Base-by-base conservation (phyloP, 2,113 vertebrate species). In the Chascanopsetta lugubris region DNA sequence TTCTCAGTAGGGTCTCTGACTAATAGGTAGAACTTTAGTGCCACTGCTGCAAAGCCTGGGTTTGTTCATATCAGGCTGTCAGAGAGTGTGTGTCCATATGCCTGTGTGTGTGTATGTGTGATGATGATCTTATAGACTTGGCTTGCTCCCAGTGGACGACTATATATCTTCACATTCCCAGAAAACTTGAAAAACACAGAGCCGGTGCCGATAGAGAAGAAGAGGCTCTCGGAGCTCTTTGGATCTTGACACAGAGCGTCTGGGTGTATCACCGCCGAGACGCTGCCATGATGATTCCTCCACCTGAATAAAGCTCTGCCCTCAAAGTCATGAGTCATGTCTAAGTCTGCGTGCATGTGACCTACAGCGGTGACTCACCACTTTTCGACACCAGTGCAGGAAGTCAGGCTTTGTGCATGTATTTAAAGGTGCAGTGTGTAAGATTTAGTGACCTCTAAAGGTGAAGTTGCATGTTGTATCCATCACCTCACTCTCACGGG, bases 341-440 rank as follows among this genome's bases (percentile, higher is more conserved):
- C 68, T 76, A 22, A 69, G 56, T 73, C 2, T 53, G 30, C 30
- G 46, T 58, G n/a, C n/a, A n/a, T n/a, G n/a, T n/a, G n/a, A n/a
- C n/a, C n/a, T n/a, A n/a, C n/a, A n/a, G n/a, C n/a, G n/a, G n/a
- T n/a, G n/a, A n/a, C n/a, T n/a, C n/a, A n/a, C n/a, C n/a, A n/a
- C n/a, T n/a, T n/a, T n/a, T n/a, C n/a, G n/a, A n/a, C n/a, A n/a
- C n/a, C n/a, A n/a, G n/a, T n/a, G n/a, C n/a, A n/a, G n/a, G n/a
- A n/a, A n/a, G n/a, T n/a, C n/a, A n/a, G n/a, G n/a, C n/a, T n/a
- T n/a, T n/a, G 9, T 34, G 13, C 17, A 7, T 40, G 36, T 40
- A n/a, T n/a, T n/a, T n/a, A n/a, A n/a, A n/a, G n/a, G n/a, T n/a
- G n/a, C n/a, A n/a, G n/a, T n/a, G n/a, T n/a, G n/a, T n/a, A n/a